Conservation (phyloP, 2,888 invertebrate species). For the Chymomyza procnemis region DNA sequence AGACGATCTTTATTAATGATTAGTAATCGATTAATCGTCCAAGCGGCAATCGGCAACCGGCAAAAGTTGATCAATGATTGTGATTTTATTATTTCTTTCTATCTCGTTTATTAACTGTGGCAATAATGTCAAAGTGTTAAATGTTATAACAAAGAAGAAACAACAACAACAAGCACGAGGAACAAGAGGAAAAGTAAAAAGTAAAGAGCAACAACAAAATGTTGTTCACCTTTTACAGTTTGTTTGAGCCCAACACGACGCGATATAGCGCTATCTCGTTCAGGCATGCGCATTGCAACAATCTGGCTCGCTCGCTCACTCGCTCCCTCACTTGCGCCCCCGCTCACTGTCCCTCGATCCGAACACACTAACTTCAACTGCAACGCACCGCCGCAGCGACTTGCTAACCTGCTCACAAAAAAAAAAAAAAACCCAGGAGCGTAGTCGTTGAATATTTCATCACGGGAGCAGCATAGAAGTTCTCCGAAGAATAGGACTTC, state of each 20-base stretch:
- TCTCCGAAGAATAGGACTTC: too few relatives aligned
- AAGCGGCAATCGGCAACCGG: conserved; percentile 1
- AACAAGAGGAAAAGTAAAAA: conserved; percentile 13
- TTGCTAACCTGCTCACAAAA: conserved; percentile 55
- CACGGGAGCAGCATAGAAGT: too few relatives aligned
- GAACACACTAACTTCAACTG: conserved; percentile 5
- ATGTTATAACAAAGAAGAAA: conserved; percentile 38
- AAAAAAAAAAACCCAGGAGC: too few relatives aligned
- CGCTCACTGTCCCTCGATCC: too few relatives aligned
- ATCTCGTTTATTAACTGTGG: conserved; percentile 27
- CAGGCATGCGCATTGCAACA: conserved; percentile 1
- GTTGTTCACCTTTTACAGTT: conserved; percentile 64
- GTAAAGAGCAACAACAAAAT: conserved; percentile 31
- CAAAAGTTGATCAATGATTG: conserved; percentile 21
- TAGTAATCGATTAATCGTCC: conserved; percentile 17
- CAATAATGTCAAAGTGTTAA: conserved; percentile 69
- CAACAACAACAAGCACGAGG: conserved; percentile 2
- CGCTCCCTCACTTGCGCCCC: too few relatives aligned
- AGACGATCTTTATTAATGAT: not conserved
- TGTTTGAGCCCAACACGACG: not conserved
- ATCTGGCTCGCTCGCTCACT: too few relatives aligned
- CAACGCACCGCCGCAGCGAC: not conserved
- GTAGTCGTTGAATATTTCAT: too few relatives aligned
- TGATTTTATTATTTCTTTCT: conserved; percentile 13
- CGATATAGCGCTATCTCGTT: not conserved